Evolutionary conservation across 2,113 vertebrate genomes (phyloP).

Genomic region (Sinocyclocheilus anophthalmus): DNA sequence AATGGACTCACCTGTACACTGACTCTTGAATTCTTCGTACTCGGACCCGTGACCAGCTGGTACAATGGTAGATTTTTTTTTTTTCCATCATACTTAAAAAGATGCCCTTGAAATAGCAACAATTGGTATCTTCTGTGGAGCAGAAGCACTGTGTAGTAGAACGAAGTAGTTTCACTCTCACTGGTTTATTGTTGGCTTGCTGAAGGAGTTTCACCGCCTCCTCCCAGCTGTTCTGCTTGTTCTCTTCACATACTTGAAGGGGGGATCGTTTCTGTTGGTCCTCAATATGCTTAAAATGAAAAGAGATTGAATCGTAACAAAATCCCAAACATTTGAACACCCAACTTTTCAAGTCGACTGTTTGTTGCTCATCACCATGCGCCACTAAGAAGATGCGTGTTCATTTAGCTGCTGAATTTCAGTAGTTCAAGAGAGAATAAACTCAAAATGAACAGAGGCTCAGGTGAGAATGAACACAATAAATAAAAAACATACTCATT

Average conservation of each 20-base stretch:
- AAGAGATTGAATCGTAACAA: no score
- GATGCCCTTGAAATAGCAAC: constrained; percentile 76
- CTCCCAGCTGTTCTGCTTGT: constrained; percentile 97
- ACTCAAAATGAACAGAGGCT: no score
- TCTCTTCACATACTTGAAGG: constrained; percentile 93
- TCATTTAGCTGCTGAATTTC: no score
- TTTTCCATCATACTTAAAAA: constrained; percentile 91
- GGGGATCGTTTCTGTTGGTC: constrained; percentile 96
- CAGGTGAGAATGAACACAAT: no score
- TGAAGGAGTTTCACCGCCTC: constrained; percentile 88
- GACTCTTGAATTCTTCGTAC: constrained; percentile 87
- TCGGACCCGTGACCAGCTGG: constrained; percentile 87
- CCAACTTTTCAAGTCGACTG: no score
- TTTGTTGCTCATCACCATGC: no score
- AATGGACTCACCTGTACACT: constrained; percentile 88
- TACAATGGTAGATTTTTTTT: constrained; percentile 84
- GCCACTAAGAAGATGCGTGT: no score
- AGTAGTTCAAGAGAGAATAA: no score
- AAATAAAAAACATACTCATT: no score
- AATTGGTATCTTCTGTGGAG: not conserved
- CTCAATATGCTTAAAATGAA: constrained; percentile 85
- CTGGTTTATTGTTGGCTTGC: constrained; percentile 87
- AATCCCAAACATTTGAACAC: no score
- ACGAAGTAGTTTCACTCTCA: constrained; percentile 65
- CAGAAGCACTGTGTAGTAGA: not conserved